phyloP scores from a whole-genome alignment of 2,888 invertebrate genomes.

The Cinara cedri region DNA sequence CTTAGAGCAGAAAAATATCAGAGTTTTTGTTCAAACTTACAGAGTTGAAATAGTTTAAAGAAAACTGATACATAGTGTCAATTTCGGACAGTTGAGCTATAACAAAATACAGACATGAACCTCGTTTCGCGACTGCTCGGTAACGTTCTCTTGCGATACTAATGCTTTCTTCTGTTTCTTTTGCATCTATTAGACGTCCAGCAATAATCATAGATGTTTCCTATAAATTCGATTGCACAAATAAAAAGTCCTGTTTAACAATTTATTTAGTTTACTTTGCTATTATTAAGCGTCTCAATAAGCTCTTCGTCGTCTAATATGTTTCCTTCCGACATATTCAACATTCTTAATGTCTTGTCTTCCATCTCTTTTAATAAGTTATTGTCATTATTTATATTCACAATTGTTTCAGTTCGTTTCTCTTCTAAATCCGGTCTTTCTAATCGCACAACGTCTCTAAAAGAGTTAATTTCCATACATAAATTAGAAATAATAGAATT shows the following conservation, averaged over 20 bases:
- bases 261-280: conserved; percentile 70
- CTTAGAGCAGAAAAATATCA: conserved; percentile 64
- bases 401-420: conserved; percentile 80
- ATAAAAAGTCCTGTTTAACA: not conserved
- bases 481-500: not conserved
- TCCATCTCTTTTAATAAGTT: conserved; percentile 83
- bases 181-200: conserved; percentile 83
- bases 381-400: conserved; percentile 84
- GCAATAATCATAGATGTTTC: conserved; percentile 88
- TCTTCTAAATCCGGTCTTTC: conserved; percentile 87
- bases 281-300: conserved; percentile 87
- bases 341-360: conserved; percentile 83
- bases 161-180: conserved; percentile 79
- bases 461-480: not conserved
- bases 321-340: conserved; percentile 85
- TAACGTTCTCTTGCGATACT: conserved; percentile 78
- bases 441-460: conserved; percentile 80
- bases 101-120: conserved; percentile 88
- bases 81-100: conserved; percentile 87
- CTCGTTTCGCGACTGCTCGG: conserved; percentile 83
- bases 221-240: conserved; percentile 4
- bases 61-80: conserved; percentile 96
- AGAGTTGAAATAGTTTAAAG: conserved; percentile 82
- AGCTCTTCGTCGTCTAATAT: conserved; percentile 93
- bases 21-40: conserved; percentile 60